Percentiles rank a stretch among this genome's conserved stretches.
Evolutionary conservation across 1,140 invertebrate genomes (phyloP).

Genomic region (Trichomalopsis sarcophagae): DNA sequence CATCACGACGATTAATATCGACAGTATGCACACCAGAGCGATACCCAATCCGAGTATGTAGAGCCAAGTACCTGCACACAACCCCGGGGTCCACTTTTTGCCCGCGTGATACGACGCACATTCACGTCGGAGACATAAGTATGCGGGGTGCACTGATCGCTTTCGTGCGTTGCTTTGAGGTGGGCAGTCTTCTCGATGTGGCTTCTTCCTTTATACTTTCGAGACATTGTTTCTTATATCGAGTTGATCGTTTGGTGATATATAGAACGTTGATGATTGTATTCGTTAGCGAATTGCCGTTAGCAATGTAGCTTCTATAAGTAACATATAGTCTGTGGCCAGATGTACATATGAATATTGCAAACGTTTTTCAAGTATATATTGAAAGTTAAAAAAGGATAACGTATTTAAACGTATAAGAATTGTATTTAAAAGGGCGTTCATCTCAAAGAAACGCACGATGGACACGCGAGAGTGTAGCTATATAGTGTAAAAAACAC

Average conservation of each 20-base stretch:
- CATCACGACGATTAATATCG: background rate
- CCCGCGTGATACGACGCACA: background rate
- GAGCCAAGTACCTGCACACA: background rate
- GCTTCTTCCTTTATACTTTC: background rate
- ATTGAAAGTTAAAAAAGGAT: slow-evolving; percentile 1
- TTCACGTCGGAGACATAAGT: background rate
- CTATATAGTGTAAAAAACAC: slow-evolving; percentile 31
- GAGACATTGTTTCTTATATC: background rate
- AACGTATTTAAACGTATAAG: background rate
- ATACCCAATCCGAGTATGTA: background rate
- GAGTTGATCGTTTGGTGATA: background rate
- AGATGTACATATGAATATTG: background rate
- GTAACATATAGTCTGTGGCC: too few relatives aligned
- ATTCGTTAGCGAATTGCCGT: background rate
- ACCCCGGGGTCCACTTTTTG: background rate
- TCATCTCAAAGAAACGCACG: slow-evolving; percentile 1
- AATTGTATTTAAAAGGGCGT: background rate
- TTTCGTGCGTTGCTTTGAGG: background rate
- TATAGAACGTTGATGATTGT: background rate
- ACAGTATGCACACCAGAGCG: background rate
- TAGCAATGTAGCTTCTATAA: background rate
- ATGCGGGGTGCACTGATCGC: background rate
- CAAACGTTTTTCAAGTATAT: slow-evolving; percentile 12
- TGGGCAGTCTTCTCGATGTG: too few relatives aligned
- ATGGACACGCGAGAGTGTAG: background rate